phyloP scores from a whole-genome alignment of 2,888 invertebrate species.

The Zygaena filipendulae region DNA sequence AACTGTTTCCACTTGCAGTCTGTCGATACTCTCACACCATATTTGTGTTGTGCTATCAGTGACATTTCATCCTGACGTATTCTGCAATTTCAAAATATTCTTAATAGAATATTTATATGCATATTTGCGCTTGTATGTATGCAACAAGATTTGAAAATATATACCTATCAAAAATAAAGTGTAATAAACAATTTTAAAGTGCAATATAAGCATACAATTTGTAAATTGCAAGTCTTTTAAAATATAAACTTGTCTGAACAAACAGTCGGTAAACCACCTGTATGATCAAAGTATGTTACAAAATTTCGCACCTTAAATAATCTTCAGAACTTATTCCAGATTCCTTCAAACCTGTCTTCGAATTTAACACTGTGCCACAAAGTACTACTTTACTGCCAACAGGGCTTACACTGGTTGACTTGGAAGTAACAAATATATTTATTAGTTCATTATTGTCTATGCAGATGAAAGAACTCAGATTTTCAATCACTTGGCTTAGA shows the following conservation, averaged over 20 bases:
- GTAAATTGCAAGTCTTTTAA: no score
- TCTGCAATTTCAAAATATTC: constrained; percentile 34
- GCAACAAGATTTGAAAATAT: background rate
- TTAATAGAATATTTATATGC: background rate
- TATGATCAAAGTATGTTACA: no score
- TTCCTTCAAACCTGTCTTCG: constrained; percentile 63
- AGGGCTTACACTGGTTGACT: constrained; percentile 36
- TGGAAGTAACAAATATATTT: constrained; percentile 37
- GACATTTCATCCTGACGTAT: constrained; percentile 72
- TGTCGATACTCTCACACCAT: constrained; percentile 64
- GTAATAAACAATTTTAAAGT: no score
- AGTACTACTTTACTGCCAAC: constrained; percentile 29
- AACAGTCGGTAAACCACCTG: no score
- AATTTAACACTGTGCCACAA: constrained; percentile 73
- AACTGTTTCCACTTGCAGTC: constrained; percentile 62
- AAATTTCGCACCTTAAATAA: constrained; percentile 54
- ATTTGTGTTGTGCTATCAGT: constrained; percentile 75
- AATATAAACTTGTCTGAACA: no score
- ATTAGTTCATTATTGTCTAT: background rate
- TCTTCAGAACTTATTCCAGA: constrained; percentile 45
- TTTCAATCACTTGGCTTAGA: constrained; percentile 30
- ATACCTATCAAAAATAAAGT: no score
- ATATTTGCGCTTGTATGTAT: no score
- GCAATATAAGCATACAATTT: no score
- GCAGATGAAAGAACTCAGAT: constrained; percentile 28